Base-by-base conservation (phyloP, 2,888 invertebrate species). In the Dascillus cervinus region DNA sequence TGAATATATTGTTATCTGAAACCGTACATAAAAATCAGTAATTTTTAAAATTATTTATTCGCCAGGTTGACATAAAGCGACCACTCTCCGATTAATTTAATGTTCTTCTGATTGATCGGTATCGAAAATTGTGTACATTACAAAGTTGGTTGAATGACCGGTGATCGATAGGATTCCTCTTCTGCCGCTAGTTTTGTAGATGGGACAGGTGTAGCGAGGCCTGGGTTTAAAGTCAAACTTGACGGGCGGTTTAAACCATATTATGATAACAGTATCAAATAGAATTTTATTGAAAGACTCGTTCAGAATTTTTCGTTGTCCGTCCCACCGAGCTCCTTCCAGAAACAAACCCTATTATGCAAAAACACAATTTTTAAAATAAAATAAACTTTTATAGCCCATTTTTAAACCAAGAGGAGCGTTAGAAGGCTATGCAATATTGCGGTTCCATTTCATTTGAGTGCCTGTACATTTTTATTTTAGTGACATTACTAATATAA, bases 321-420 rank as follows among this genome's bases (percentile, higher is more conserved):
- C 71, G 60, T 91, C 86, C 91, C 91, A 95, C 50, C 90, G 70
- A 2, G 91, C 89, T 9, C 90, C 91, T 68, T 92, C 86, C 37
- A 92, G 60, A 60, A 77, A 92, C 15, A 92, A 60, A 13, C 86
- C 86, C 81, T 83, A 65, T n/a, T n/a, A n/a, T n/a, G n/a, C n/a
- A n/a, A n/a, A n/a, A n/a, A n/a, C n/a, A n/a, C n/a, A n/a, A n/a
- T n/a, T n/a, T n/a, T n/a, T n/a, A n/a, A n/a, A n/a, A n/a, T n/a
- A n/a, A n/a, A n/a, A n/a, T n/a, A n/a, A n/a, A n/a, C n/a, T n/a
- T n/a, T n/a, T n/a, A n/a, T n/a, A n/a, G n/a, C n/a, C n/a, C n/a
- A n/a, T n/a, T n/a, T n/a, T n/a, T n/a, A n/a, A n/a, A n/a, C n/a
- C n/a, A n/a, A n/a, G n/a, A n/a, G n/a, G n/a, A n/a, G n/a, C n/a